Evolutionary conservation across 2,797 vertebrate genomes (phyloP), one percentile per base, ranked within the genome.

Genomic region (Lacerta agilis): DNA sequence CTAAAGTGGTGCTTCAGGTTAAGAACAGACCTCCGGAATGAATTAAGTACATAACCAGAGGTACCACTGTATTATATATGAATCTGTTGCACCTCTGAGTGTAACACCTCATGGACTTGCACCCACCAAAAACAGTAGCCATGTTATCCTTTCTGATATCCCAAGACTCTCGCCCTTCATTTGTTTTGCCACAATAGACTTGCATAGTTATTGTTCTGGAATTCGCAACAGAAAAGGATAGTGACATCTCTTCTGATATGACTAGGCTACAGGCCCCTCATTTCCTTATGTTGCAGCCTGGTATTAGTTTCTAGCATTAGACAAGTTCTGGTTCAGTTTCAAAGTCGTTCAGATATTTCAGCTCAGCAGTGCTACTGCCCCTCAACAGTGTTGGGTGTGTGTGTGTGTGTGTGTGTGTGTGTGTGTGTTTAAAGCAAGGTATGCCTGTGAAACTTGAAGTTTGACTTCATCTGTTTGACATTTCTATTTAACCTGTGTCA

Each of bases 391-490:
- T 15, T 27, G 20, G 15, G n/a, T n/a, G 49, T 61, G 78, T 15
- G 78, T 58, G 58, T 15, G 58, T 58, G 43, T 45, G 45, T 33
- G 27, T 6, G 13, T n/a, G 25, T 6, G 13, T 41, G 13, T 5
- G 45, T 8, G 33, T 36, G 25, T 33, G 27, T 8, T 8, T 6
- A 11, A 43, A 72, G 20, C 33, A 33, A 61, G 27, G 20, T n/a
- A 27, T 64, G 55, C 43, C 29, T 61, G 29, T 67, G 33, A 89
- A 76, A 88, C 17, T 41, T 88, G 75, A 72, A 75, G 38, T 64
- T 66, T 86, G 77, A 84, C 66, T 78, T 80, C 25, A 79, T 27
- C 1, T 61, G 67, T 73, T 88, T 64, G 76, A 67, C n/a, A 41
- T 20, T 43, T 72, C 38, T 71, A n/a, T 61, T 88, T 72, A 43